Percentiles rank a stretch among this genome's conserved stretches.
These are phyloP conservation scores for Sebastes hubbsi DNA, from an alignment of 2,797 vertebrate species.

Conservation along the genomic window DNA sequence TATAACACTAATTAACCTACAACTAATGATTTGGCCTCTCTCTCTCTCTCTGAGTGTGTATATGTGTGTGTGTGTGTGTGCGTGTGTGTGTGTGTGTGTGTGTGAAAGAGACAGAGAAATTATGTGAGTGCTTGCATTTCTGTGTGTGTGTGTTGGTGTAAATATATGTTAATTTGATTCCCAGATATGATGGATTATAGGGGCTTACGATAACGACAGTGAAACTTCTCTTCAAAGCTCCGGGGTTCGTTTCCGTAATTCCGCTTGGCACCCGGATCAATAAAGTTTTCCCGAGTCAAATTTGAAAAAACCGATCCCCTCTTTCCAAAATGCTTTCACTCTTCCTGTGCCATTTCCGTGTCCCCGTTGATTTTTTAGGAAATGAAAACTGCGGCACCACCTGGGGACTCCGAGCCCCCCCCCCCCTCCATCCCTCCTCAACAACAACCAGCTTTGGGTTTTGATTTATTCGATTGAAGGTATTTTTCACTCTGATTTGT, in stretches of 20 bases:
- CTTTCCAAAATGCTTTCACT: slow-evolving; percentile 50
- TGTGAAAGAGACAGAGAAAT: slow-evolving; percentile 38
- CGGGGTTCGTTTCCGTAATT: slow-evolving; percentile 59
- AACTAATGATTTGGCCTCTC: slow-evolving; percentile 76
- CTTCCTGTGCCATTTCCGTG: slow-evolving; percentile 46
- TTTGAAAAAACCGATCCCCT: slow-evolving; percentile 32
- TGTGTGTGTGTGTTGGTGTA: slow-evolving; percentile 38
- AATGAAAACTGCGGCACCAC: slow-evolving; percentile 39
- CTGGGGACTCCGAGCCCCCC: slow-evolving; percentile 9
- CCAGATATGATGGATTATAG: slow-evolving; percentile 80
- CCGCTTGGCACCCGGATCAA: slow-evolving; percentile 74
- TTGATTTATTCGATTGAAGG: slow-evolving; percentile 50
- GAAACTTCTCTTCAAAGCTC: slow-evolving; percentile 76
- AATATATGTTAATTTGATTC: slow-evolving; percentile 80
- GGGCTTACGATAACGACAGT: slow-evolving; percentile 71
- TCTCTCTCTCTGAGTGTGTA: slow-evolving; percentile 4
- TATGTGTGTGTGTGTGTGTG: not conserved
- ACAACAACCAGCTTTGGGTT: slow-evolving; percentile 12
- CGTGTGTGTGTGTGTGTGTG: not conserved
- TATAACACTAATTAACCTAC: slow-evolving; percentile 80
- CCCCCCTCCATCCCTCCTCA: not conserved
- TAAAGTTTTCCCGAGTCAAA: slow-evolving; percentile 62
- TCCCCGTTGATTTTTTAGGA: slow-evolving; percentile 40
- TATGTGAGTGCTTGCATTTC: slow-evolving; percentile 28
- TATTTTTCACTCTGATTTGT: slow-evolving; percentile 15